Base-by-base conservation (phyloP, 2,888 invertebrate species). In the Patella ulyssiponensis region DNA sequence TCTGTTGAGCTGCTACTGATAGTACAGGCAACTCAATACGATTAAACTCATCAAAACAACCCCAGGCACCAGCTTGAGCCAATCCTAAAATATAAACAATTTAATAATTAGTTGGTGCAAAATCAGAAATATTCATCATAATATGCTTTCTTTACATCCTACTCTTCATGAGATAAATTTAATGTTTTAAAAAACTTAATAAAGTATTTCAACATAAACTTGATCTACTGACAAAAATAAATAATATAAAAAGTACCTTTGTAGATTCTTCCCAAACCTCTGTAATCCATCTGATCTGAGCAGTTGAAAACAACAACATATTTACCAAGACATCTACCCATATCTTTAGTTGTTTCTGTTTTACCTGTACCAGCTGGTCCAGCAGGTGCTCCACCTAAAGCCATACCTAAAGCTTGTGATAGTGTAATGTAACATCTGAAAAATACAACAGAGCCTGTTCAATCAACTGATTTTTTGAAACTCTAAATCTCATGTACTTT, bases 281-380 rank as follows among this genome's bases (percentile, higher is more conserved):
- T 95, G 92, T 97, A 98, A 92, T 98, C 98, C 98, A 98, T 98
- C 93, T 98, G 98, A 93, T 98, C 98, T 1, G 98, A 98, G 91
- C 98, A 98, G 92, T 98, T 98, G 93, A 98, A 98, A 69, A 98
- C 97, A 69, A 92, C 93, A 23, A 98, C 98, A 91, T 98, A 98
- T 93, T 98, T 98, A 64, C 97, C 98, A 69, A 98, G 93, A 27
- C 98, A 98, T 92, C 98, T 97, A 69, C 98, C 98, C 98, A 98
- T 98, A 91, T 98, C 98, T 92, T 98, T 98, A 1, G 97, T 97
- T 0, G 98, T 98, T 93, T 98, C 98, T 0, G 98, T 98, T 93
- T 98, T 98, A 9, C 98, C 98, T 0, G 98, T 98, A n/a, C 98
- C 98, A 0, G 98, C 98, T 2, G 98, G 98, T 0, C 98, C 98